Percentiles rank a stretch among this genome's conserved stretches.
phyloP scores from a whole-genome alignment of 2,113 vertebrate genomes.

The Rhynchopsitta pachyrhyncha region DNA sequence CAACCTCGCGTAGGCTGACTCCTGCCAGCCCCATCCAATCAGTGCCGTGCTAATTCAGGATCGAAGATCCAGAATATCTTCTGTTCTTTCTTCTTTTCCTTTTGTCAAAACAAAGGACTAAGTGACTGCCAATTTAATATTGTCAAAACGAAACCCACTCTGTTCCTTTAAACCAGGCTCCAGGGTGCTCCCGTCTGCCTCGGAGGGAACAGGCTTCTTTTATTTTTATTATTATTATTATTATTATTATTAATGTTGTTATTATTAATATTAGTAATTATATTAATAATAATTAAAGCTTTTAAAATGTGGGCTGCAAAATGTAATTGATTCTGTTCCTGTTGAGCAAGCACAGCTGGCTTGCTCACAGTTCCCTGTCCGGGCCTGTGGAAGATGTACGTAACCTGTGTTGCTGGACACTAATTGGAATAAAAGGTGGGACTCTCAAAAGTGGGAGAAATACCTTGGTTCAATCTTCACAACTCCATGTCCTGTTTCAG shows the following conservation, averaged over 20 bases:
- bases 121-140: background rate
- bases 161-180: background rate
- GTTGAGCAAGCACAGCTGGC: rapidly evolving
- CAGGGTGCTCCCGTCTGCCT: background rate
- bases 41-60: background rate
- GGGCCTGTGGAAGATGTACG: rapidly evolving
- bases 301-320: background rate
- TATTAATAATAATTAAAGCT: background rate
- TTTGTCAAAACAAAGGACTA: background rate
- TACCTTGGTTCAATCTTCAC: background rate
- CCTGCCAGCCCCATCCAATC: background rate
- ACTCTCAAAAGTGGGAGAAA: background rate
- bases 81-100: too few species aligned
- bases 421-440: background rate
- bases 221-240: too few species aligned
- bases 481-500: background rate
- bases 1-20: background rate
- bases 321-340: background rate
- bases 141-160: background rate
- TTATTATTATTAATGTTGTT: background rate
- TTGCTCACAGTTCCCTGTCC: background rate
- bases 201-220: background rate
- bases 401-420: background rate
- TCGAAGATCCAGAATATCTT: background rate
- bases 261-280: too few species aligned